A percentile compares a stretch with the other conserved stretches of the same genome.
phyloP scores from a whole-genome alignment of 1,140 invertebrate genomes.

The Platyura marginata region DNA sequence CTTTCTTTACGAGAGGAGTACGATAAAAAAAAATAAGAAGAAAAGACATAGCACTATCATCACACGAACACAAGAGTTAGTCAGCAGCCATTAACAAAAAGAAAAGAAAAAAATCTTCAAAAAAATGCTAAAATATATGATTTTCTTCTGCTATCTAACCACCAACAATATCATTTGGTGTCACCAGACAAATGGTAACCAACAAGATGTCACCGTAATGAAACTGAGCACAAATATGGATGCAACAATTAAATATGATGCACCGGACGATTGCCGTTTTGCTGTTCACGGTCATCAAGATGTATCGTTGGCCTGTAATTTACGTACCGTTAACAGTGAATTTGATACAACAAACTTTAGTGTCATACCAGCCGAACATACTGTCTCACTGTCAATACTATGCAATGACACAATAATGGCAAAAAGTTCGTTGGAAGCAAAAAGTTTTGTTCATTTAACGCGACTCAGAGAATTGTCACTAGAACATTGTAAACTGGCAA shows the following conservation, averaged over 20 bases:
- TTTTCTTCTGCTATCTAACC: no score
- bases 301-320: slow-evolving; percentile 57
- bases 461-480: slow-evolving; percentile 58
- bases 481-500: slow-evolving; percentile 66
- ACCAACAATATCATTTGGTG: no score
- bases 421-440: slow-evolving; percentile 49
- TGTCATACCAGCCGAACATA: slow-evolving; percentile 66
- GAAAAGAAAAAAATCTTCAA: no score
- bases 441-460: slow-evolving; percentile 59
- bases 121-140: no score
- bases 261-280: slow-evolving; percentile 54
- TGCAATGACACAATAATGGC: slow-evolving; percentile 59
- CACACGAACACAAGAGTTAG: no score
- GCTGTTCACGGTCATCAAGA: slow-evolving; percentile 30
- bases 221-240: neutral
- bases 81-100: no score
- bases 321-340: slow-evolving; percentile 61
- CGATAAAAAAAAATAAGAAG: no score
- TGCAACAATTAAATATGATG: slow-evolving; percentile 37
- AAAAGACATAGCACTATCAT: no score
- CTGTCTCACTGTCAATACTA: slow-evolving; percentile 54
- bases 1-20: no score
- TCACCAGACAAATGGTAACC: no score
- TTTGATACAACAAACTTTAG: slow-evolving; percentile 75
- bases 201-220: neutral